Evolutionary conservation across 2,888 invertebrate genomes (phyloP).

Genomic region (Amphipyra berbera): DNA sequence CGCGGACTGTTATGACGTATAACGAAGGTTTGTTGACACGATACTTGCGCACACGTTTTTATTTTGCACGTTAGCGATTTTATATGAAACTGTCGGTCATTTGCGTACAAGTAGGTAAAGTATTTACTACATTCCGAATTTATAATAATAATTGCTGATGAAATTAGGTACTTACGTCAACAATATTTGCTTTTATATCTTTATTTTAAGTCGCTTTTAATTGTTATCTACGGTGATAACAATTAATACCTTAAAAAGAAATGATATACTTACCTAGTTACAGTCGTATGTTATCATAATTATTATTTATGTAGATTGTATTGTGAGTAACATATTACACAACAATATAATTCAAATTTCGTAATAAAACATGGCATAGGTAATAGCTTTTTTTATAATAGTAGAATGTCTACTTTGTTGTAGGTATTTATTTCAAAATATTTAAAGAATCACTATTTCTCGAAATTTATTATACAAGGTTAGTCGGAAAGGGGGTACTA

Average conservation of each 20-base stretch:
- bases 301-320: not conserved
- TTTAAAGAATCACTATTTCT: no score
- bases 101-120: slow-evolving; percentile 22
- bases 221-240: slow-evolving; percentile 37
- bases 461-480: no score
- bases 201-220: slow-evolving; percentile 27
- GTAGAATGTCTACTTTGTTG: no score
- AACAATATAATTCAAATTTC: no score
- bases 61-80: slow-evolving; percentile 31
- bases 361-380: no score
- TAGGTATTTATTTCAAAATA: no score
- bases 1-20: slow-evolving; percentile 48
- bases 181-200: slow-evolving; percentile 25
- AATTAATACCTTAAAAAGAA: slow-evolving; percentile 11
- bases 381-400: no score
- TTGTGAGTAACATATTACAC: no score
- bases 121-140: slow-evolving; percentile 10
- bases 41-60: slow-evolving; percentile 21
- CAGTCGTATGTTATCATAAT: slow-evolving; percentile 23
- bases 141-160: slow-evolving; percentile 35
- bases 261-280: slow-evolving; percentile 35
- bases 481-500: no score
- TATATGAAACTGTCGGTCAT: slow-evolving; percentile 13
- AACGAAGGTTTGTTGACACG: slow-evolving; percentile 72
- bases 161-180: slow-evolving; percentile 10